Conservation (phyloP, 2,113 vertebrate genomes). For the Nematolebias whitei region DNA sequence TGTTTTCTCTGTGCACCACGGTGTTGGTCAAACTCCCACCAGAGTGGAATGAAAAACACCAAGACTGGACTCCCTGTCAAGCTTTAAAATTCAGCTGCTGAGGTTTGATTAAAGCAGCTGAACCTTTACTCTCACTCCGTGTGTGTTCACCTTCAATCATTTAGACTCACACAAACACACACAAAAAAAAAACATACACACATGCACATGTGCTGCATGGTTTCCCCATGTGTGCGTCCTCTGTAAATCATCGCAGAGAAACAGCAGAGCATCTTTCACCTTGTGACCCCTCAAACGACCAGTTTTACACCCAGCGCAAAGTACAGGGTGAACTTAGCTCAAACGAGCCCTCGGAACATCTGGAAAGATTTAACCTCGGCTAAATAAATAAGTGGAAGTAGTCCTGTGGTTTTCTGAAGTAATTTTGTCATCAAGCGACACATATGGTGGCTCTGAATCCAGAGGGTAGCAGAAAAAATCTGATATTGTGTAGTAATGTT, state of each 20-base stretch:
- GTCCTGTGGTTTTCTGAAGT: slow-evolving; percentile 29
- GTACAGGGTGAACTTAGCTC: slow-evolving; percentile 28
- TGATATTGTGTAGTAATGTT: slow-evolving; percentile 24
- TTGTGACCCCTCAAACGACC: slow-evolving; percentile 25
- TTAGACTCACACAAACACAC: neutral
- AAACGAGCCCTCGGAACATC: slow-evolving; percentile 53
- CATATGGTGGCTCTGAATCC: slow-evolving; percentile 6
- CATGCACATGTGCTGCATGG: neutral
- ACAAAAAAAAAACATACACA: neutral
- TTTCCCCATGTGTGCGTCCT: slow-evolving; percentile 11
- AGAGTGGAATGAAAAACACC: slow-evolving; percentile 26
- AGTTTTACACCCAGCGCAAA: slow-evolving; percentile 27
- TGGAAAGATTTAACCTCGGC: slow-evolving; percentile 58
- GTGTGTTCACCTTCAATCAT: slow-evolving; percentile 54
- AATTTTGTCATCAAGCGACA: slow-evolving; percentile 39
- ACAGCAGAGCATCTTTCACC: slow-evolving; percentile 49
- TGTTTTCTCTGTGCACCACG: slow-evolving; percentile 27
- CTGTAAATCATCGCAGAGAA: slow-evolving; percentile 25
- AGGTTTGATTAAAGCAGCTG: slow-evolving; percentile 53
- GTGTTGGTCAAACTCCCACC: slow-evolving; percentile 24
- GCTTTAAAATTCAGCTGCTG: slow-evolving; percentile 37
- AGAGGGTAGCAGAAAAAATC: slow-evolving; percentile 7
- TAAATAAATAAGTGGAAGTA: slow-evolving; percentile 54
- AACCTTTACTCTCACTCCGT: slow-evolving; percentile 46
- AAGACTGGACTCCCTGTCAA: slow-evolving; percentile 18